Percentiles rank a stretch among this genome's conserved stretches.
Evolutionary conservation across 1,140 invertebrate genomes (phyloP).

Genomic region (Drosophila pectinifera): DNA sequence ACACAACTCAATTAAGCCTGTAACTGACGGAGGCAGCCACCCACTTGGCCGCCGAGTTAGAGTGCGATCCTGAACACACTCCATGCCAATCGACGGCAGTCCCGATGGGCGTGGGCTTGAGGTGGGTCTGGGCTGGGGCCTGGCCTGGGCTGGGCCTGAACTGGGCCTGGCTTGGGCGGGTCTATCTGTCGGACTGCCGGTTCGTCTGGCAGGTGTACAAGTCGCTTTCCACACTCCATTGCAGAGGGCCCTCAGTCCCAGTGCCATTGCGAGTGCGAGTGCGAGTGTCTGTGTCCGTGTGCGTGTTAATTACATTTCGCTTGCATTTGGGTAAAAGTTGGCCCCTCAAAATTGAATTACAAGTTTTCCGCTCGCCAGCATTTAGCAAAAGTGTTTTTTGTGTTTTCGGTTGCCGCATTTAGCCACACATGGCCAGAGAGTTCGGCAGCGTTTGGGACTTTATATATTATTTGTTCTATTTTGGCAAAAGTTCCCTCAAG

Average conservation of each 20-base stretch:
- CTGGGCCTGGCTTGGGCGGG: slow-evolving; percentile 11
- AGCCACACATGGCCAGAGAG: slow-evolving; percentile 54
- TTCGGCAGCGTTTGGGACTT: slow-evolving; percentile 30
- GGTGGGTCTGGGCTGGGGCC: neutral
- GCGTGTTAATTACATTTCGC: slow-evolving; percentile 79
- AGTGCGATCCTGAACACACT: slow-evolving; percentile 33
- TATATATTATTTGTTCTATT: slow-evolving; percentile 23
- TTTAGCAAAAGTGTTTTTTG: slow-evolving; percentile 69
- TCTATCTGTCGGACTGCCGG: slow-evolving; percentile 13
- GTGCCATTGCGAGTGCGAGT: slow-evolving; percentile 15
- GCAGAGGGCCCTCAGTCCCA: slow-evolving; percentile 7
- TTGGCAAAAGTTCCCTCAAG: slow-evolving; percentile 55
- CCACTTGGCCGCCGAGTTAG: slow-evolving; percentile 21
- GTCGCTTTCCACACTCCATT: slow-evolving; percentile 52
- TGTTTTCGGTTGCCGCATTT: slow-evolving; percentile 43
- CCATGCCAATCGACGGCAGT: slow-evolving; percentile 60
- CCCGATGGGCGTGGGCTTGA: slow-evolving; percentile 26
- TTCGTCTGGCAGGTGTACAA: slow-evolving; percentile 57
- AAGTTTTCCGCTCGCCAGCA: slow-evolving; percentile 70
- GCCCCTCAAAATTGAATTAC: slow-evolving; percentile 72
- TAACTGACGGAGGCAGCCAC: slow-evolving; percentile 35
- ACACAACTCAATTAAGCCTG: slow-evolving; percentile 78
- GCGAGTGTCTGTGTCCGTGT: slow-evolving; percentile 46
- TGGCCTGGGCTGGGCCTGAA: slow-evolving; percentile 1
- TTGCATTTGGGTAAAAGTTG: slow-evolving; percentile 73